phyloP scores from a whole-genome alignment of 2,888 invertebrate species.

The Lobophora halterata region DNA sequence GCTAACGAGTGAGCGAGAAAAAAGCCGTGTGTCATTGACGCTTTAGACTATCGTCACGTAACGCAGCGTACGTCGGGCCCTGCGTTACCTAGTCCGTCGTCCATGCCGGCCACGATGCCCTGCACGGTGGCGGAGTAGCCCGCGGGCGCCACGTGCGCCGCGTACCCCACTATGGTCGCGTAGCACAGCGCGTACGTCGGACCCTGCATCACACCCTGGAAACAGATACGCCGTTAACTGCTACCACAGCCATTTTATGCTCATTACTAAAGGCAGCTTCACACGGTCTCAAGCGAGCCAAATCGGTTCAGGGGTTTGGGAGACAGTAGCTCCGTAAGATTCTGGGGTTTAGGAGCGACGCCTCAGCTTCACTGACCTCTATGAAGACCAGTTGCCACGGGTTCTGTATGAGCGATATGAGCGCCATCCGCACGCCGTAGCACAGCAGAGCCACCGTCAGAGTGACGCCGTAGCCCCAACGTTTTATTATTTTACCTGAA shows the following conservation, averaged over 20 bases:
- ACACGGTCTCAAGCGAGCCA: too few species aligned
- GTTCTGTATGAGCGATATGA: constrained; percentile 87
- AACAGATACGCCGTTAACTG: too few species aligned
- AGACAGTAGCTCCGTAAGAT: too few species aligned
- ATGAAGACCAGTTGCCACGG: constrained; percentile 92
- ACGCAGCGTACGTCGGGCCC: too few species aligned
- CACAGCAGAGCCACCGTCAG: constrained; percentile 89
- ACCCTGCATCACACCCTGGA: constrained; percentile 87
- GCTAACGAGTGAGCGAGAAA: background rate
- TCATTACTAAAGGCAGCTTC: too few species aligned
- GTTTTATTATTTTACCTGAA: constrained; percentile 85
- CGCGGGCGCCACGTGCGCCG: constrained; percentile 83
- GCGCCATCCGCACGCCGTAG: constrained; percentile 86
- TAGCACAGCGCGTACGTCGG: constrained; percentile 94
- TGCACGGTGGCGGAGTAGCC: constrained; percentile 93
- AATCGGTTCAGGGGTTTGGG: too few species aligned
- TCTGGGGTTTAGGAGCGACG: too few species aligned
- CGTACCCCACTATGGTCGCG: constrained; percentile 88
- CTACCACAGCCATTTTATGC: too few species aligned
- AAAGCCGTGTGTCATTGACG: too few species aligned
- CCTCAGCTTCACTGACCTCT: constrained; percentile 71
- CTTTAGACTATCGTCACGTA: constrained; percentile 27
- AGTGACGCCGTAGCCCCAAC: constrained; percentile 88
- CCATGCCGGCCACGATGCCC: constrained; percentile 93
- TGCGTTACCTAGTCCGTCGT: constrained; percentile 89